Evolutionary conservation across 2,797 vertebrate species (phyloP), one percentile per base, ranked within the genome.

Genomic region (Ptychadena robeensis): DNA sequence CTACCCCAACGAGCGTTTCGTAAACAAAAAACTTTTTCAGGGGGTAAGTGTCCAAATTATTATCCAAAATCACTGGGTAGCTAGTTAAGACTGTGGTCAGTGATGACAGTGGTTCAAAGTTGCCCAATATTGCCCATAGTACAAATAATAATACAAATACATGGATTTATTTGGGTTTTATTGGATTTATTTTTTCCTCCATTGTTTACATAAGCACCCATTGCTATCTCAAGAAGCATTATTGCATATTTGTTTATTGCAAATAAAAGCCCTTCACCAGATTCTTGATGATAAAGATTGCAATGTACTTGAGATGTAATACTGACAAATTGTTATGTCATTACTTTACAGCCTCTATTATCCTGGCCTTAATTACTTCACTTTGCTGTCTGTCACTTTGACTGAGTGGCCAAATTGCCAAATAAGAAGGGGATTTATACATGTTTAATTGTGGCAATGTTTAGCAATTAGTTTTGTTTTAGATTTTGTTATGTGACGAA

Each of bases 261-360:
- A 73, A 25, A 73, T 73, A 15, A 53, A 73, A 35, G 22, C 32
- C 30, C 71, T 59, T 22, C 22, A 6, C 28, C 22, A 34, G 25
- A 37, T 64, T 28, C n/a, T 74, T 61, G 31, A 64, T 68, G 30
- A 35, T 63, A 27, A 28, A 40, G 48, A n/a, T 27, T 34, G 65
- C 38, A 44, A 53, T 59, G n/a, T 59, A 76, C 28, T 75, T 37
- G 18, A 75, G 37, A 27, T 69, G 37, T 69, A 82, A 82, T 76
- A 38, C 57, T 82, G 80, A 82, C 73, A 82, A 69, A 82, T 82
- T 44, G 53, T 40, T 53, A 28, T 76, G 73, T 64, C 80, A 76
- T 82, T 70, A 61, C 53, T n/a, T 63, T 37, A 63, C 73, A 44
- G 73, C 53, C 48, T 75, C 37, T 76, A 82, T 82, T 76, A 82